Conservation (phyloP, 2,797 vertebrate genomes). For the Hozukius guyotensis region DNA sequence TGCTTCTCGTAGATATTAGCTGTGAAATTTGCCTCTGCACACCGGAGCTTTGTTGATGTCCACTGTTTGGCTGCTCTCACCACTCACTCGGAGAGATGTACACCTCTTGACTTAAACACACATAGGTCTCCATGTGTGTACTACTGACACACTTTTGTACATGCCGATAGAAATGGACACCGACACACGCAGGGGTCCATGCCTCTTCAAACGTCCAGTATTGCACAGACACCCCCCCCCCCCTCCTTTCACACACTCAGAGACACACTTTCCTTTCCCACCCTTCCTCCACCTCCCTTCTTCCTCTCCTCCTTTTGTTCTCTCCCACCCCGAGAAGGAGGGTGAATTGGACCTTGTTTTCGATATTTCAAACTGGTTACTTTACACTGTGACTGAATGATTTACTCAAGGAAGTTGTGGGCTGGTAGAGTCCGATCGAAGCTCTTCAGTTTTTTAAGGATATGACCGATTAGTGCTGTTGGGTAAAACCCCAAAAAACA, state of each 20-base stretch:
- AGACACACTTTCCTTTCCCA: constrained; percentile 45
- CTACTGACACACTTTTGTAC: neutral
- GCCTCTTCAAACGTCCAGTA: constrained; percentile 18
- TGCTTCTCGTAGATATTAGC: constrained; percentile 3
- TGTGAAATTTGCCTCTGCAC: neutral
- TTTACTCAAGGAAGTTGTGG: neutral
- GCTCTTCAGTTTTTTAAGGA: constrained; percentile 1
- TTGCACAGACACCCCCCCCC: neutral
- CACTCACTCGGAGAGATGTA: neutral
- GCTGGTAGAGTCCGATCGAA: neutral
- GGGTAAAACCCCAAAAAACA: neutral
- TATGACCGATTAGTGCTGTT: constrained; percentile 2
- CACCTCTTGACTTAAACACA: neutral
- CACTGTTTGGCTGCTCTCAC: neutral
- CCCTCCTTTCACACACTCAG: neutral
- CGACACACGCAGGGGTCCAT: neutral
- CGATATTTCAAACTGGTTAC: neutral
- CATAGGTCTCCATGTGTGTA: neutral
- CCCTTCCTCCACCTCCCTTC: constrained; percentile 51
- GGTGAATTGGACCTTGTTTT: constrained; percentile 22
- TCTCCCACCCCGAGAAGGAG: constrained; percentile 1
- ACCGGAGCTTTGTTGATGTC: neutral
- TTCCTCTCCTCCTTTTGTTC: constrained; percentile 47
- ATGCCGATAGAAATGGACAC: neutral
- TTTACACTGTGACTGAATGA: constrained; percentile 3